Conservation (phyloP, 1,140 invertebrate species). For the Pogonomyrmex californicus region DNA sequence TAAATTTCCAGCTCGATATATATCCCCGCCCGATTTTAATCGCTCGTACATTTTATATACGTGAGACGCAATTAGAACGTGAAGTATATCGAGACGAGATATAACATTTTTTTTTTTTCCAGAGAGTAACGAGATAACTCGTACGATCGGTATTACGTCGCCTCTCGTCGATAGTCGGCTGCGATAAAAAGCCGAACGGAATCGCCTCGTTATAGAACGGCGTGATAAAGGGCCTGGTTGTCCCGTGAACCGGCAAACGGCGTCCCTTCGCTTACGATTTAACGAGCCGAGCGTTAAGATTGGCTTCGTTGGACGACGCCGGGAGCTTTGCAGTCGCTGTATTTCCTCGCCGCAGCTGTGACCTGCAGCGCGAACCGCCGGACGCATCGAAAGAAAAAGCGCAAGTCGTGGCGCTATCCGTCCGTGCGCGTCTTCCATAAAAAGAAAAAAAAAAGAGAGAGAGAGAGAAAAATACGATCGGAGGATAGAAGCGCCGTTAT, state of each 20-base stretch:
- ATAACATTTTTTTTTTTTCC: conserved; percentile 16
- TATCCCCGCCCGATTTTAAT: background rate
- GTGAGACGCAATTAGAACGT: conserved; percentile 13
- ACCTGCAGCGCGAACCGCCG: background rate
- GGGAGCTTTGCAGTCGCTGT: background rate
- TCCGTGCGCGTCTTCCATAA: background rate
- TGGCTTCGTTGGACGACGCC: conserved; percentile 58
- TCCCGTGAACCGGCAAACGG: conserved; percentile 54
- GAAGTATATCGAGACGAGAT: conserved; percentile 27
- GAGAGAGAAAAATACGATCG: background rate
- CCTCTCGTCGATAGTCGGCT: background rate
- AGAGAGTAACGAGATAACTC: conserved; percentile 4
- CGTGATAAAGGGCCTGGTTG: conserved; percentile 59
- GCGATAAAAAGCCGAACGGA: conserved; percentile 25
- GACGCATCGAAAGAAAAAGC: conserved; percentile 32
- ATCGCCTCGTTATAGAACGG: conserved; percentile 45
- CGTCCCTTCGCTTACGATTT: conserved; percentile 56
- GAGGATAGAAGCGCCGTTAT: conserved; percentile 31
- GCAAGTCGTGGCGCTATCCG: conserved; percentile 18
- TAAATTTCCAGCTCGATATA: background rate
- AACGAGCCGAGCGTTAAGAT: conserved; percentile 58
- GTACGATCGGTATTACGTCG: background rate
- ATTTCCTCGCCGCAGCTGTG: conserved; percentile 39
- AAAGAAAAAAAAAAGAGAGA: background rate
- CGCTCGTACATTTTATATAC: background rate